Conservation (phyloP, 1,140 invertebrate species). For the Helicoverpa armigera region DNA sequence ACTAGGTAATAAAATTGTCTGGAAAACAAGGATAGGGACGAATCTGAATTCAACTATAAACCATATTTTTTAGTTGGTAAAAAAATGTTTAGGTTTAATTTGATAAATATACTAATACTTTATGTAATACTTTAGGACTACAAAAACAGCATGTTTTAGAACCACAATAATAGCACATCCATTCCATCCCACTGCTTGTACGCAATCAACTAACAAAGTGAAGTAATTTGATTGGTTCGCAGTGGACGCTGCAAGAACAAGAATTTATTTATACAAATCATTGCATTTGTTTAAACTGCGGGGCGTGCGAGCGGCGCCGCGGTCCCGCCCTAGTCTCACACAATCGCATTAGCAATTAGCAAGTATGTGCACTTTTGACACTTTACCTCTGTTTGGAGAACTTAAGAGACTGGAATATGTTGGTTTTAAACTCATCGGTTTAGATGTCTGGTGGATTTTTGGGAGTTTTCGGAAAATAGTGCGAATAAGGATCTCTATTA, state of each 20-base stretch:
- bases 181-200: conserved; percentile 1
- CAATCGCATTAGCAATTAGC: conserved; percentile 27
- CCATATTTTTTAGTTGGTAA: too few relatives aligned
- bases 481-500: too few relatives aligned
- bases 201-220: conserved; percentile 75
- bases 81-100: too few relatives aligned
- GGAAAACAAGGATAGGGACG: too few relatives aligned
- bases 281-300: conserved; percentile 52
- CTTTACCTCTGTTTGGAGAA: neutral
- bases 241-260: conserved; percentile 61
- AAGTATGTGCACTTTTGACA: conserved; percentile 24
- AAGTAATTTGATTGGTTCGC: conserved; percentile 72
- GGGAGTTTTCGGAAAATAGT: too few relatives aligned
- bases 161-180: conserved; percentile 27
- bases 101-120: too few relatives aligned
- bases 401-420: neutral
- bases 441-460: neutral
- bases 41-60: too few relatives aligned
- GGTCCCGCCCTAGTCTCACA: conserved; percentile 22
- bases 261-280: conserved; percentile 72
- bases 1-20: too few relatives aligned
- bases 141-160: too few relatives aligned
- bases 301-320: neutral
- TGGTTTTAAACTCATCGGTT: neutral
- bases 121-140: too few relatives aligned